Conservation (phyloP, 1,140 invertebrate genomes). For the Maniola jurtina region DNA sequence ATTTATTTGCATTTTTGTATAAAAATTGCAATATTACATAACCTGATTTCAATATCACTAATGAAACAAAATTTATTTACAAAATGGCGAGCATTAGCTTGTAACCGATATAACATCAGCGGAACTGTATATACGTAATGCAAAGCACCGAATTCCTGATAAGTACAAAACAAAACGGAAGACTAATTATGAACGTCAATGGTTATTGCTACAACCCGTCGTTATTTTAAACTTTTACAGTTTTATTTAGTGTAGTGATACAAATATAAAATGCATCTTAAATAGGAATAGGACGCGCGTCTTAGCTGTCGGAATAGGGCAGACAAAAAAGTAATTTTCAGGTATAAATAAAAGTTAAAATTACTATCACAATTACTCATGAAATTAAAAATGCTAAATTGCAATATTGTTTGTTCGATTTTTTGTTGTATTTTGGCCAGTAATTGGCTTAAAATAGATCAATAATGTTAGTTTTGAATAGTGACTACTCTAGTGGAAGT, state of each 20-base stretch:
- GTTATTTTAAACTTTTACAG: constrained; percentile 44
- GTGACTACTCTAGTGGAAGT: too few species aligned
- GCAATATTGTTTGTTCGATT: constrained; percentile 11
- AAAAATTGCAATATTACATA: constrained; percentile 73
- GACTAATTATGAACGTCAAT: constrained; percentile 56
- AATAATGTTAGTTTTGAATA: background rate
- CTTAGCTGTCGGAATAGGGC: too few species aligned
- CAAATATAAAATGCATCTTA: background rate
- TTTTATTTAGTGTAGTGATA: constrained; percentile 28
- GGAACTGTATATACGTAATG: constrained; percentile 43
- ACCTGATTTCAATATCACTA: constrained; percentile 62
- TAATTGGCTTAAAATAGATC: constrained; percentile 8
- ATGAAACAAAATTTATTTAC: constrained; percentile 62
- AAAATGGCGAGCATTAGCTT: constrained; percentile 65
- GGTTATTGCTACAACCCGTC: constrained; percentile 45
- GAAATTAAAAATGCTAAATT: constrained; percentile 1
- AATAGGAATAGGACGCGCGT: background rate
- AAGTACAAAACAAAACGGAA: constrained; percentile 75
- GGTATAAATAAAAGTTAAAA: constrained; percentile 3
- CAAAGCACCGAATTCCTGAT: constrained; percentile 67
- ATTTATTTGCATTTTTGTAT: constrained; percentile 75
- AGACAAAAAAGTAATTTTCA: too few species aligned
- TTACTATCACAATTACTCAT: background rate
- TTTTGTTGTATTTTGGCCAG: background rate
- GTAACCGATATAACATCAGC: constrained; percentile 44